A percentile compares a stretch with the other conserved stretches of the same genome.
These are phyloP conservation scores for Venusia cambrica DNA, from an alignment of 2,888 invertebrate species.

Conservation along the genomic window DNA sequence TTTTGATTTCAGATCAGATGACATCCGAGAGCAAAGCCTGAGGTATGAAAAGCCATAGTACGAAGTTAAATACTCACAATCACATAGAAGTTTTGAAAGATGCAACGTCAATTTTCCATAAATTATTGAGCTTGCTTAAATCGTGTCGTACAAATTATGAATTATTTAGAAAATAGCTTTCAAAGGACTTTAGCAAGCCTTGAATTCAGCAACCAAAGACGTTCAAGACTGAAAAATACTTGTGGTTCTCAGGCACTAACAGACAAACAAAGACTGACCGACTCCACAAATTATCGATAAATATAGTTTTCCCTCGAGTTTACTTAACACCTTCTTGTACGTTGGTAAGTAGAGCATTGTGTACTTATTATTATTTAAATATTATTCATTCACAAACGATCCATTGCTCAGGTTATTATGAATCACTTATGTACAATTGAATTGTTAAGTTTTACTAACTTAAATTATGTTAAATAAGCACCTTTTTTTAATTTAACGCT, in stretches of 20 bases:
- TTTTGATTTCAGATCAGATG: slow-evolving; percentile 14
- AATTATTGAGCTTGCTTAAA: no score
- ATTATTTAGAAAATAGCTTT: slow-evolving; percentile 13
- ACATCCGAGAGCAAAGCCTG: slow-evolving; percentile 5
- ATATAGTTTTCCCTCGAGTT: no score
- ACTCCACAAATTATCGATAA: no score
- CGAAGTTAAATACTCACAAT: slow-evolving; percentile 9
- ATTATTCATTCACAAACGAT: slow-evolving; percentile 11
- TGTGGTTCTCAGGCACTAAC: neutral
- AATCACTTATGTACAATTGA: no score
- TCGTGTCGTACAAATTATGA: slow-evolving; percentile 22
- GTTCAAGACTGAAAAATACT: slow-evolving; percentile 8
- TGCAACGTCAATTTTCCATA: no score
- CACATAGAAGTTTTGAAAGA: no score
- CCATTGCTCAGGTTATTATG: neutral
- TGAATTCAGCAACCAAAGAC: slow-evolving; percentile 3
- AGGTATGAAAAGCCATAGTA: slow-evolving; percentile 23
- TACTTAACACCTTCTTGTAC: no score
- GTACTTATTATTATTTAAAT: slow-evolving; percentile 13
- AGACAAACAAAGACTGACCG: neutral
- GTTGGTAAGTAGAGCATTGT: no score
- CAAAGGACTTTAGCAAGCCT: neutral
- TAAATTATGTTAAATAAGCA: no score
- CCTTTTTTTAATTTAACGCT: no score
- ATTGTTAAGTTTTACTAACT: no score